These are phyloP conservation scores for Trichogramma evanescens DNA, from an alignment of 2,888 invertebrate species.

Conservation along the genomic window DNA sequence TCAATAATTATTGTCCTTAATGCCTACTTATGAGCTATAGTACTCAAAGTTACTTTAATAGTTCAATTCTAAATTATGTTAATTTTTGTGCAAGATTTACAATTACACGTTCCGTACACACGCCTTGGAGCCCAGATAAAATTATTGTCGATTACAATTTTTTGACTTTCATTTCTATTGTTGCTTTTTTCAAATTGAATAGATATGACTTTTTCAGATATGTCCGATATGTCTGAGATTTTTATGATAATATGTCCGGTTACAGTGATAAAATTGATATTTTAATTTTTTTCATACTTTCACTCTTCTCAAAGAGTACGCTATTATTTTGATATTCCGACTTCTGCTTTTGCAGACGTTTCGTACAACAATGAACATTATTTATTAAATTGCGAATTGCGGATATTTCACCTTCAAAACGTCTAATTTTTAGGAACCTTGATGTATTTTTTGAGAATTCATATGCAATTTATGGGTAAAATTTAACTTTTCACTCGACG, in stretches of 20 bases:
- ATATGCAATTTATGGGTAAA: neutral
- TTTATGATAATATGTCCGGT: too few species aligned
- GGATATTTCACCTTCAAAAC: neutral
- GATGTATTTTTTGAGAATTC: neutral
- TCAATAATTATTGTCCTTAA: constrained; percentile 27
- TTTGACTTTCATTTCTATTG: neutral
- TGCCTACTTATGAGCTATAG: constrained; percentile 20
- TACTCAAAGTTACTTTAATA: constrained; percentile 30
- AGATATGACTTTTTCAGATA: too few species aligned
- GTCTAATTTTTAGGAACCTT: neutral
- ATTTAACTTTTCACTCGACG: neutral
- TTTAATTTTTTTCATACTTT: too few species aligned
- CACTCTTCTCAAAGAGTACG: too few species aligned
- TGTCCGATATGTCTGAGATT: too few species aligned
- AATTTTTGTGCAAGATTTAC: constrained; percentile 44
- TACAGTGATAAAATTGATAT: too few species aligned
- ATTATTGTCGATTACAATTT: constrained; percentile 8
- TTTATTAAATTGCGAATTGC: neutral
- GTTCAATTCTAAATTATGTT: constrained; percentile 34
- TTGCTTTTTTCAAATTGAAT: constrained; percentile 2
- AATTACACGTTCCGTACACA: constrained; percentile 26
- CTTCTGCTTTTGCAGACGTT: too few species aligned
- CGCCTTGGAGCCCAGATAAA: neutral
- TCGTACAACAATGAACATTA: neutral
- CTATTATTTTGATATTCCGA: too few species aligned